Evolutionary conservation across 2,888 invertebrate species (phyloP).

Genomic region (Ypsolopha sequella): DNA sequence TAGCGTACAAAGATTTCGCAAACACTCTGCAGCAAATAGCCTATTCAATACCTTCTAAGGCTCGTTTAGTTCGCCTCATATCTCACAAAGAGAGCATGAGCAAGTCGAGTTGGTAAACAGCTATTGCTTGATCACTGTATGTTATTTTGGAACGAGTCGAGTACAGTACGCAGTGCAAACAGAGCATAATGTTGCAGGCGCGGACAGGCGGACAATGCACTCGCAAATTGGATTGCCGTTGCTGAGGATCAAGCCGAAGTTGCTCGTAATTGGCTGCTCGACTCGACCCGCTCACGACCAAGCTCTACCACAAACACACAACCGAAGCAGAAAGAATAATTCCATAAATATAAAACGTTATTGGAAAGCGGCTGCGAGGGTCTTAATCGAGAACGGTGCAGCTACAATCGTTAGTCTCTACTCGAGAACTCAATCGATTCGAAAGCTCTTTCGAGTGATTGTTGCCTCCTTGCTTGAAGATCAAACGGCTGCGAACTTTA

Average conservation of each 20-base stretch:
- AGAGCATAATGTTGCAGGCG: slow-evolving; percentile 9
- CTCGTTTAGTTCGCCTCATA: no score
- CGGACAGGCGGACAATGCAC: slow-evolving; percentile 47
- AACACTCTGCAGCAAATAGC: no score
- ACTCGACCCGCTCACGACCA: slow-evolving; percentile 28
- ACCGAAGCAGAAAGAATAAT: slow-evolving; percentile 17
- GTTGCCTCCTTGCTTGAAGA: not conserved
- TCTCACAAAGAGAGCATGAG: no score
- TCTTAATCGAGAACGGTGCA: not conserved
- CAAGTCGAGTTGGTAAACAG: no score
- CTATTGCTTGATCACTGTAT: no score
- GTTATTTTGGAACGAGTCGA: no score
- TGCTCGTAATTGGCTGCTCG: slow-evolving; percentile 44
- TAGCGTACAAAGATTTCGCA: no score
- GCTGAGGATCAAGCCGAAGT: slow-evolving; percentile 33
- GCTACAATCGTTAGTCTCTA: not conserved
- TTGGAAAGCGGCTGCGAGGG: not conserved
- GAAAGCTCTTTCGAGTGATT: not conserved
- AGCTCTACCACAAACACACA: slow-evolving; percentile 17
- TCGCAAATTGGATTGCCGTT: slow-evolving; percentile 57
- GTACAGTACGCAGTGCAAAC: not conserved
- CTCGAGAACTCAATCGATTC: not conserved
- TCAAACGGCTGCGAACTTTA: slow-evolving; percentile 7
- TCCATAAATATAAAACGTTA: slow-evolving; percentile 14
- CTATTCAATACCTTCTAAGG: no score